These are phyloP conservation scores for Palythoa grandiflora DNA, from an alignment of 92 coral and sea anemone species.

Conservation along the genomic window DNA sequence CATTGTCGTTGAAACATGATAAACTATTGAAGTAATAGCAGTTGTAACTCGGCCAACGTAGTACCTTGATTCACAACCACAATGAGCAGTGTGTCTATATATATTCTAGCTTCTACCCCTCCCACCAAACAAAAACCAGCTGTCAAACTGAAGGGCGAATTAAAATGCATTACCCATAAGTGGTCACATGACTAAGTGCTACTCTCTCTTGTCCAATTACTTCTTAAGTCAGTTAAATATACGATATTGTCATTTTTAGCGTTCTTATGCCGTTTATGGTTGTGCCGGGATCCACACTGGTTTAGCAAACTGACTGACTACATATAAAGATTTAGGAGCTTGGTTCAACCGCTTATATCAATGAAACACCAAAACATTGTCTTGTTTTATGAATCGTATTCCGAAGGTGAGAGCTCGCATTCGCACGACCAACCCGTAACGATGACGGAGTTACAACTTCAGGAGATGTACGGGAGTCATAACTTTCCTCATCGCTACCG, in stretches of 20 bases:
- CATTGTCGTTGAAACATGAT: too few relatives aligned
- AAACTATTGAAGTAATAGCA: too few relatives aligned
- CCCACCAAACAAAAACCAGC: not conserved
- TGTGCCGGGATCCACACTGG: not conserved
- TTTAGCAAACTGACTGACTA: not conserved
- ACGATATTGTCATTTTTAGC: constrained; percentile 6
- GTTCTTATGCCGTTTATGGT: not conserved
- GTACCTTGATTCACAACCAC: too few relatives aligned
- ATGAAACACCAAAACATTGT: constrained; percentile 15
- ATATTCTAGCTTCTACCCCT: not conserved
- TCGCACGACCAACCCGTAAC: not conserved
- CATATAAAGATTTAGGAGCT: not conserved
- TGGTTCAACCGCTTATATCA: not conserved
- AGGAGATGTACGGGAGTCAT: constrained; percentile 18
- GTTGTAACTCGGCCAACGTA: too few relatives aligned
- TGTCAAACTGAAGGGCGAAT: not conserved
- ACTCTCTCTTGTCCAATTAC: constrained; percentile 16
- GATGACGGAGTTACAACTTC: constrained; percentile 24
- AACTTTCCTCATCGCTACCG: constrained; percentile 22
- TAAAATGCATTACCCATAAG: not conserved
- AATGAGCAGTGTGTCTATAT: too few relatives aligned
- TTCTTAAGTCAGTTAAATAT: not conserved
- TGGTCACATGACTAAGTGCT: constrained; percentile 10
- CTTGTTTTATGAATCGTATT: constrained; percentile 12
- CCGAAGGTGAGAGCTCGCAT: constrained; percentile 20